Percentiles rank a stretch among this genome's conserved stretches.
These are phyloP conservation scores for Aporophyla lueneburgensis DNA, from an alignment of 2,888 invertebrate species.

Conservation along the genomic window DNA sequence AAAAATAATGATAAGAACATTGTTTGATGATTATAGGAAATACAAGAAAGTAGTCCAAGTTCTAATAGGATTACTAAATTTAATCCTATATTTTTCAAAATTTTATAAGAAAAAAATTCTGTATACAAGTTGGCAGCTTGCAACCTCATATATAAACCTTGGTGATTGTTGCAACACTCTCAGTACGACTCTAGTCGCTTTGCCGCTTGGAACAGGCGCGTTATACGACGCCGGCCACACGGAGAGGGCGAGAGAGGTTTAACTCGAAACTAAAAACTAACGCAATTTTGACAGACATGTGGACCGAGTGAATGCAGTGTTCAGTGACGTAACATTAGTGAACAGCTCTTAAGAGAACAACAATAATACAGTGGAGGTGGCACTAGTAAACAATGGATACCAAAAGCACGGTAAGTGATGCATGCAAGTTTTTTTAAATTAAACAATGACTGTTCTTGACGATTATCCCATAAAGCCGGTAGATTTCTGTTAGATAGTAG, in stretches of 20 bases:
- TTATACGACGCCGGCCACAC: constrained; percentile 86
- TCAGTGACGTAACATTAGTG: constrained; percentile 88
- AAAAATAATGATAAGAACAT: neutral
- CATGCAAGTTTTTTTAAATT: constrained; percentile 64
- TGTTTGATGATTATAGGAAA: neutral
- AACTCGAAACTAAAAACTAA: constrained; percentile 78
- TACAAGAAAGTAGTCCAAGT: constrained; percentile 5
- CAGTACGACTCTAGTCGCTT: constrained; percentile 91
- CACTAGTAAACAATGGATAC: constrained; percentile 85
- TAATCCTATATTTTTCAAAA: constrained; percentile 51
- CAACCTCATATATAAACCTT: constrained; percentile 90
- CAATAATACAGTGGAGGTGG: constrained; percentile 78
- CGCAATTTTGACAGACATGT: constrained; percentile 83
- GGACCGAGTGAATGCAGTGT: constrained; percentile 89
- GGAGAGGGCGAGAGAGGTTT: constrained; percentile 90
- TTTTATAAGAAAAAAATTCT: constrained; percentile 69
- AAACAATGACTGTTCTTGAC: constrained; percentile 62
- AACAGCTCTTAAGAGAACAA: constrained; percentile 75
- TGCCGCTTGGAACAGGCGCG: constrained; percentile 90
- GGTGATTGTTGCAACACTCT: constrained; percentile 88
- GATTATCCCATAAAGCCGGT: constrained; percentile 47
- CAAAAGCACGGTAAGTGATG: constrained; percentile 87
- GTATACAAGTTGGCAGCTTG: constrained; percentile 77
- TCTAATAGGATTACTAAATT: constrained; percentile 3
- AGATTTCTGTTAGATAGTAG: constrained; percentile 17